Percentiles rank a stretch among this genome's conserved stretches.
These are phyloP conservation scores for Hassar affinis DNA, from an alignment of 2,113 vertebrate genomes.

Conservation along the genomic window DNA sequence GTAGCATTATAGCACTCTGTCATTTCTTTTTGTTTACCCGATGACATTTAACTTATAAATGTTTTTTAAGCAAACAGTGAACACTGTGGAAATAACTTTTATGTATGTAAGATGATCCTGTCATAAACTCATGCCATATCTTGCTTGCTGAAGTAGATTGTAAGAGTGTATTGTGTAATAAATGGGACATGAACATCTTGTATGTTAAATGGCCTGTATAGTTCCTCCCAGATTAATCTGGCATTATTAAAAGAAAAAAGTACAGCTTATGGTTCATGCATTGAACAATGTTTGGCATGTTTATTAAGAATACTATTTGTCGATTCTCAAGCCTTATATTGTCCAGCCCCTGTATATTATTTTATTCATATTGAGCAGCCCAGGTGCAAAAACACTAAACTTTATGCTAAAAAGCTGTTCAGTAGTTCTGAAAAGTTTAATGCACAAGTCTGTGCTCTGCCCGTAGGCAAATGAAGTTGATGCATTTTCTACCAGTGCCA, in stretches of 20 bases:
- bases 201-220: background rate
- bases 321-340: background rate
- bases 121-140: background rate
- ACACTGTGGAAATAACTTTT: background rate
- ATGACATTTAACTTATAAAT: background rate
- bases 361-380: background rate
- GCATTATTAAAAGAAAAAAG: background rate
- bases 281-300: no score
- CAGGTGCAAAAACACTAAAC: background rate
- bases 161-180: background rate
- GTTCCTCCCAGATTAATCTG: background rate
- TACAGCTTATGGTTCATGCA: background rate
- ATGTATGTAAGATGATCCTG: background rate
- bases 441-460: background rate
- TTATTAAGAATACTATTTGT: background rate
- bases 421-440: background rate
- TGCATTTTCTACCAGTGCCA: slow-evolving; percentile 76
- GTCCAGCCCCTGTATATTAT: background rate
- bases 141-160: background rate
- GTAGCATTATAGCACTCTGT: background rate
- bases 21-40: background rate
- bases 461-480: slow-evolving; percentile 79
- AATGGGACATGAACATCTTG: background rate
- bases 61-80: background rate
- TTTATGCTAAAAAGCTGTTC: background rate